Evolutionary conservation across 2,113 vertebrate genomes (phyloP).

Genomic region (Heptranchias perlo): DNA sequence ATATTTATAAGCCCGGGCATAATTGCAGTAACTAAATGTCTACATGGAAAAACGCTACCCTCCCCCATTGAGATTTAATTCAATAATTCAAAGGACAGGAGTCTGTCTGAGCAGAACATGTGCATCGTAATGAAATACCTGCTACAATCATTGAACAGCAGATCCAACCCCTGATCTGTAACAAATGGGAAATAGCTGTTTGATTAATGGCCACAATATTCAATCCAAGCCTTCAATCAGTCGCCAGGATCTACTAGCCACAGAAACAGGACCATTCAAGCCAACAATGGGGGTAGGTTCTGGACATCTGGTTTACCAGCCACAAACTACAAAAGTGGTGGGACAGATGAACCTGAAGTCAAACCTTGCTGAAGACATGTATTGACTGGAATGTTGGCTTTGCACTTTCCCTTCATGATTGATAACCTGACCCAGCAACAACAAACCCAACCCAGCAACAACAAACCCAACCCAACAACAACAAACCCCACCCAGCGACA

Average conservation of each 20-base stretch:
- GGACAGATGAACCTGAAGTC: too few relatives aligned
- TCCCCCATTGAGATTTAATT: slow-evolving; percentile 27
- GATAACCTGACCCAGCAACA: too few relatives aligned
- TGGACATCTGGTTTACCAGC: too few relatives aligned
- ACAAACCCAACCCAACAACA: too few relatives aligned
- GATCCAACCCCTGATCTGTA: not conserved
- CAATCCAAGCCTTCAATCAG: not conserved
- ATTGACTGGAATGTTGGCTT: not conserved
- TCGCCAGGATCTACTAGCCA: not conserved
- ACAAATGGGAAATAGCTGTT: not conserved
- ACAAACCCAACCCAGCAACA: too few relatives aligned
- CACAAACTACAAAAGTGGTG: not conserved
- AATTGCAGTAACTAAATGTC: slow-evolving; percentile 17
- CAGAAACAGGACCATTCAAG: not conserved
- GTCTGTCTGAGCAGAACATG: slow-evolving; percentile 3
- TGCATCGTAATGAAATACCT: not conserved
- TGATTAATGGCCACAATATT: not conserved
- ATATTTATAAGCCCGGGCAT: slow-evolving; percentile 40
- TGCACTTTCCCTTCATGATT: too few relatives aligned
- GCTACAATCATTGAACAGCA: not conserved
- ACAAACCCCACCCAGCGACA: too few relatives aligned
- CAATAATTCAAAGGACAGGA: slow-evolving; percentile 36
- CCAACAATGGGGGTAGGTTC: not conserved
- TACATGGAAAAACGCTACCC: not conserved
- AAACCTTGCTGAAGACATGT: too few relatives aligned